Base-by-base conservation (phyloP, 2,888 invertebrate species). In the Mimachlamys varia region DNA sequence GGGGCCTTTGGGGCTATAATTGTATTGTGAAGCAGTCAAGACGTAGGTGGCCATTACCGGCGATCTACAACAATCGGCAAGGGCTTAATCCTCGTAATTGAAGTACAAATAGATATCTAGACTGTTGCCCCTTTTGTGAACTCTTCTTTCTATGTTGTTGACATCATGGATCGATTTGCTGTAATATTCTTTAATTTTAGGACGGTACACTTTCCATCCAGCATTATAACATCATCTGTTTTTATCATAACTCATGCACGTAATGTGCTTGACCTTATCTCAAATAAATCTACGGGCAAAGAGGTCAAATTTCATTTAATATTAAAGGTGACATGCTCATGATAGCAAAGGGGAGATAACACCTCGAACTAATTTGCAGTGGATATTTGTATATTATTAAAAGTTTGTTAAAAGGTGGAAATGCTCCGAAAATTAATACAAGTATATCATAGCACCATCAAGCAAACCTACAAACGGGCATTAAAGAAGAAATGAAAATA, bases 91-190 rank as follows among this genome's bases (percentile, higher is more conserved):
- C 58, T n/a, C 58, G 58, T 10, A 58, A 58, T 58, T 58, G 58
- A 58, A 58, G 58, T 22, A n/a, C 58, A 58, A 58, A 58, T 58
- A 58, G 58, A 58, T 58, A 58, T 58, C 58, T 58, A 58, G 58
- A 58, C 22, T 58, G 58, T 58, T 58, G 58, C 19, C 58, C 58
- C 58, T 58, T 58, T 58, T 58, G 22, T 58, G 58, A 58, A 58
- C 58, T 58, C 58, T 58, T 58, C 58, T 17, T 19, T 58, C 44
- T 58, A 2, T 58, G 19, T 58, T 58, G 58, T 19, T n/a, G 19
- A 7, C 58, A 58, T 19, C 22, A 58, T 22, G 19, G 58, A n/a
- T n/a, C 58, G 58, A 22, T 58, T 19, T 19, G 22, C 0, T 58
- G n/a, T n/a, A 19, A 58, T 58, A 58, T 58, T n/a, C 58, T n/a